Percentiles rank a stretch among this genome's conserved stretches.
phyloP scores from a whole-genome alignment of 2,797 vertebrate species.

The Delichon dasypus region DNA sequence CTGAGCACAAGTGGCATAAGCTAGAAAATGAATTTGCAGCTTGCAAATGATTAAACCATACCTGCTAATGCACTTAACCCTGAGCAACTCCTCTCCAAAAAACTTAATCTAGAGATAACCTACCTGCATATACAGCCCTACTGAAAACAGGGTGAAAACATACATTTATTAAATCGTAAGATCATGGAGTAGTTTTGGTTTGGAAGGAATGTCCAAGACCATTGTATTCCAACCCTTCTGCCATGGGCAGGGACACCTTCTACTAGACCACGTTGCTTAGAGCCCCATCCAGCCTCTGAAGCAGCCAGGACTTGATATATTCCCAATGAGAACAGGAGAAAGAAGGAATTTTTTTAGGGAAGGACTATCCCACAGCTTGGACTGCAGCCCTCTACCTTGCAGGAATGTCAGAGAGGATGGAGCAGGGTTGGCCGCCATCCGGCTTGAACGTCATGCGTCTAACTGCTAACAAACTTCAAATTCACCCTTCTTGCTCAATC shows the following conservation, averaged over 20 bases:
- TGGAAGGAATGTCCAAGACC: background rate
- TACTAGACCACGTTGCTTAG: background rate
- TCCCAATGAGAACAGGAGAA: background rate
- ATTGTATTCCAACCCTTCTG: background rate
- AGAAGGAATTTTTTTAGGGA: background rate
- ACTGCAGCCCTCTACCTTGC: background rate
- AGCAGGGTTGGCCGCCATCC: rapidly evolving
- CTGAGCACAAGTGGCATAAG: background rate
- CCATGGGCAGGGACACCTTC: background rate
- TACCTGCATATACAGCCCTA: background rate
- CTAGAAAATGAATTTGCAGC: conserved; percentile 16
- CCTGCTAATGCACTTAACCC: background rate
- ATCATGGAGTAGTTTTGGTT: background rate
- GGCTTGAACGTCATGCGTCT: background rate
- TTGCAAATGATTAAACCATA: background rate
- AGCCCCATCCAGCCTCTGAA: background rate
- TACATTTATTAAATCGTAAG: rapidly evolving
- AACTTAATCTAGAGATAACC: background rate
- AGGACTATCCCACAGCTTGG: background rate
- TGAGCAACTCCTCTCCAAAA: background rate
- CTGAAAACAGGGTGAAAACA: background rate
- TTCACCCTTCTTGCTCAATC: background rate
- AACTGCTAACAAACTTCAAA: background rate
- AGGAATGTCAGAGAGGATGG: background rate
- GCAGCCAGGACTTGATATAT: background rate